Evolutionary conservation across 2,797 vertebrate genomes (phyloP).

Genomic region (Crenuchus spilurus): DNA sequence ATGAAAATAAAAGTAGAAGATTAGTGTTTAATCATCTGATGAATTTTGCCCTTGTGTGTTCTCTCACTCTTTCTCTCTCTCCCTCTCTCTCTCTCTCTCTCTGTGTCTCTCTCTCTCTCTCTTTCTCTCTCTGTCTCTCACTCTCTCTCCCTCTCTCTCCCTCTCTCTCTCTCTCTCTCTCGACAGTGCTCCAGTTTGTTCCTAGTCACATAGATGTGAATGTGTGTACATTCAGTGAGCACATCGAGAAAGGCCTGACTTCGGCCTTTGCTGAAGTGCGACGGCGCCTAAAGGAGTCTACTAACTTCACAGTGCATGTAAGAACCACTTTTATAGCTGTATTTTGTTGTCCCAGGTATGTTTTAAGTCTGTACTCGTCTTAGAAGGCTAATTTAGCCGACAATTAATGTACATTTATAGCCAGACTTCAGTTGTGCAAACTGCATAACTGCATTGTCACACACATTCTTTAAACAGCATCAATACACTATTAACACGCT

Average conservation of each 20-base stretch:
- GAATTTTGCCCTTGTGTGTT: background rate
- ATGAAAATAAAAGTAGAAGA: background rate
- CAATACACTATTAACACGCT: too few relatives aligned
- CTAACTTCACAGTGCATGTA: conserved; percentile 92
- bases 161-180: background rate
- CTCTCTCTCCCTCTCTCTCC: background rate
- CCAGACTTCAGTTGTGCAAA: too few relatives aligned
- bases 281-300: conserved; percentile 78
- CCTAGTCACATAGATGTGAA: conserved; percentile 85
- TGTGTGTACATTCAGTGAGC: conserved; percentile 90
- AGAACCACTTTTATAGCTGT: conserved; percentile 63
- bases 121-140: too few relatives aligned
- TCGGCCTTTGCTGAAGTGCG: conserved; percentile 87
- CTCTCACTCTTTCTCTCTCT: too few relatives aligned
- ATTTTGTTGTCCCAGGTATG: too few relatives aligned
- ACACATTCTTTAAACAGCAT: too few relatives aligned
- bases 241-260: conserved; percentile 86
- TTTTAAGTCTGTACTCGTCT: too few relatives aligned
- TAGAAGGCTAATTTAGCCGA: too few relatives aligned
- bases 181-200: conserved; percentile 94
- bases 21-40: background rate
- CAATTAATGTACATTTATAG: too few relatives aligned
- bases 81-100: too few relatives aligned
- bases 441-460: too few relatives aligned
- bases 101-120: too few relatives aligned